Base-by-base conservation (phyloP, 1,140 invertebrate species). In the Dreissena polymorpha region DNA sequence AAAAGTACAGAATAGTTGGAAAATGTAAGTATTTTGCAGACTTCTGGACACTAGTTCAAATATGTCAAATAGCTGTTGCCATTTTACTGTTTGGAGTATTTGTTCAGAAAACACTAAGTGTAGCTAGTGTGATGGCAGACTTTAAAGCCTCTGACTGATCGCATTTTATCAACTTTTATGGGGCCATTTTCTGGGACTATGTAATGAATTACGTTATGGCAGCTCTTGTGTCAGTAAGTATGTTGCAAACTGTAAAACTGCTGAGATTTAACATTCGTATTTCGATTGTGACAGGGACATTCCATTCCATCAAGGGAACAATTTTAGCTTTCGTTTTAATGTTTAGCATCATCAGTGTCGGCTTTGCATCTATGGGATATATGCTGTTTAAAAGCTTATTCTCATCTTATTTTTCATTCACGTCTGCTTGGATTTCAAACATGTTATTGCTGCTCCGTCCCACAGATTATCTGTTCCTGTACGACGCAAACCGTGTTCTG, bases 101-200 rank as follows among this genome's bases (percentile, higher is more conserved):
- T 65, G 25, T 83, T 27, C 64, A 86, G 23, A 76, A 79, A 68
- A 49, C 78, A 49, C 10, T 83, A 49, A 18, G 25, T 18, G 63
- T 82, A 8, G 49, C 63, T 39, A 55, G 29, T 67, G 50, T 74
- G 18, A 29, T 86, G 39, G 55, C 55, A 6, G 53, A 83, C 49
- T 83, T 77, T 18, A 78, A 63, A 60, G 10, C 39, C 12, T 50
- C 68, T 23, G 29, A 74, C n/a, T 68, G 51, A 18, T 16, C 82
- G 18, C n/a, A n/a, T 3, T 86, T 83, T 74, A 51, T 83, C 14
- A 83, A 64, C 49, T 86, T 86, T 29, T 83, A 86, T 27, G 65
- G 63, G 6, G 63, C 79, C 25, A 57, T 75, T 16, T 74, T 73
- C 25, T 83, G 69, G 73, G 85, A 83, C 57, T 65, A 65, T 64